Conservation (phyloP, 1,140 invertebrate genomes). For the Tetragnatha versicolor region DNA sequence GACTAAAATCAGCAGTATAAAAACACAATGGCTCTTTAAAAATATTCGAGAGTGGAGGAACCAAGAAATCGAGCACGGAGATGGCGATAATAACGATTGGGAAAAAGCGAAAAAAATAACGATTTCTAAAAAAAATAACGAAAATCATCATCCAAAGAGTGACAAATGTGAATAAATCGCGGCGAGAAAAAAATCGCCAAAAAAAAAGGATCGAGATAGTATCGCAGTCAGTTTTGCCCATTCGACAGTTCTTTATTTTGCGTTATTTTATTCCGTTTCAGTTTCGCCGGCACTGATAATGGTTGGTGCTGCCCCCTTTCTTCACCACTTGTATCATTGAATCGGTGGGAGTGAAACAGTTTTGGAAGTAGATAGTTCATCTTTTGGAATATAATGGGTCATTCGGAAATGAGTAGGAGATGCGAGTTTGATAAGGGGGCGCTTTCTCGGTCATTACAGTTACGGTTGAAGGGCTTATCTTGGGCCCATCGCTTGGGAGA, state of each 20-base stretch:
- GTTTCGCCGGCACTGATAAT: conserved; percentile 33
- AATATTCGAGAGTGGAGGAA: conserved; percentile 25
- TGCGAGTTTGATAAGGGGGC: conserved; percentile 11
- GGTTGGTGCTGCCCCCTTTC: neutral
- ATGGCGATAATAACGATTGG: neutral
- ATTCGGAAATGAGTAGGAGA: conserved; percentile 50
- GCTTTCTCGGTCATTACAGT: conserved; percentile 42
- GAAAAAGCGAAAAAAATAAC: neutral
- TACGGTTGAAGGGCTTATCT: conserved; percentile 34
- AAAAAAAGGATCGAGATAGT: conserved; percentile 33
- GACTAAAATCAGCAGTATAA: conserved; percentile 51
- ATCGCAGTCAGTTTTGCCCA: conserved; percentile 43
- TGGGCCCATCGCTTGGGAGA: conserved; percentile 30
- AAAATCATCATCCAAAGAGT: neutral
- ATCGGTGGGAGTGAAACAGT: conserved; percentile 25
- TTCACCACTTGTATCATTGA: conserved; percentile 41
- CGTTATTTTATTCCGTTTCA: conserved; percentile 41
- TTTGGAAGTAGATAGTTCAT: conserved; percentile 48
- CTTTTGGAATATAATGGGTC: conserved; percentile 50
- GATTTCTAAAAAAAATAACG: neutral
- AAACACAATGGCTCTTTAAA: conserved; percentile 53
- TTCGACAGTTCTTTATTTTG: conserved; percentile 51
- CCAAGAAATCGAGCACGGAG: neutral
- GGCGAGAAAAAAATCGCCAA: neutral
- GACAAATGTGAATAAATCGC: conserved; percentile 40